Conservation (phyloP, 2,888 invertebrate genomes). For the Hyppa rectilinea region DNA sequence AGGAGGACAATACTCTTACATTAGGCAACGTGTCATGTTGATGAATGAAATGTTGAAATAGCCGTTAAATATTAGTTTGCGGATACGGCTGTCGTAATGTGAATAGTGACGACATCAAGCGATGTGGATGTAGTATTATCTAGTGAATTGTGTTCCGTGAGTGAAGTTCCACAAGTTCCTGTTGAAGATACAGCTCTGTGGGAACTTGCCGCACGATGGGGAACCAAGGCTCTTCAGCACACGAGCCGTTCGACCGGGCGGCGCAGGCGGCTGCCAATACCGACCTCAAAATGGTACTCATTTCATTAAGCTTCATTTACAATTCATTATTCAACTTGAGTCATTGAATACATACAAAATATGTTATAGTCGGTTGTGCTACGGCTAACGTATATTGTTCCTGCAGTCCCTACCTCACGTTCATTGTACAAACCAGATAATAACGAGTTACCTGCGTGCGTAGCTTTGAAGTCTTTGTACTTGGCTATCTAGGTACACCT, state of each 20-base stretch:
- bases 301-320: conserved; percentile 72
- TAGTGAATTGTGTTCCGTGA: conserved; percentile 69
- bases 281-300: conserved; percentile 88
- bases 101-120: conserved; percentile 65
- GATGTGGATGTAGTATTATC: conserved; percentile 56
- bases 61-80: conserved; percentile 73
- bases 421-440: conserved; percentile 49
- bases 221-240: conserved; percentile 95
- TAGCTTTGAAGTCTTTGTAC: conserved; percentile 53
- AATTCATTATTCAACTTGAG: conserved; percentile 73
- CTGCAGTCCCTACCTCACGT: conserved; percentile 48
- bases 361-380: conserved; percentile 48
- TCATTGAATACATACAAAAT: conserved; percentile 67
- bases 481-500: conserved; percentile 11
- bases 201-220: conserved; percentile 91
- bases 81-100: conserved; percentile 59
- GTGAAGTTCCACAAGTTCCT: conserved; percentile 72
- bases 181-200: conserved; percentile 64
- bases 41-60: conserved; percentile 77
- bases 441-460: conserved; percentile 46
- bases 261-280: conserved; percentile 84
- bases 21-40: conserved; percentile 77
- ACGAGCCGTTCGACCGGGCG: conserved; percentile 95
- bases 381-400: conserved; percentile 70
- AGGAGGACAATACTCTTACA: conserved; percentile 79